Evolutionary conservation across 2,888 invertebrate species (phyloP).

Genomic region (Polydrusus tereticollis): DNA sequence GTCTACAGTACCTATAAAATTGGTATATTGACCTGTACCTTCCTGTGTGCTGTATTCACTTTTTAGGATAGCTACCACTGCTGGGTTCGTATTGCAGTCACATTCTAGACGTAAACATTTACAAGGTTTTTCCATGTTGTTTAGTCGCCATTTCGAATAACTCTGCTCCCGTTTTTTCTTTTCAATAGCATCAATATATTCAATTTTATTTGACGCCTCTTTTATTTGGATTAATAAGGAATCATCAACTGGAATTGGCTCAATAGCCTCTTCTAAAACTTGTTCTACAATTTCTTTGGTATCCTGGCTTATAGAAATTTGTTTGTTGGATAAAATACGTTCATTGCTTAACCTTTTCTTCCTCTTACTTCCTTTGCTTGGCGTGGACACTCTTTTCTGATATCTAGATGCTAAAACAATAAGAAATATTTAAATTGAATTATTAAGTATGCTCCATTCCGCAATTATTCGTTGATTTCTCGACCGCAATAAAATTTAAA

Average conservation of each 20-base stretch:
- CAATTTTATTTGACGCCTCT: conserved; percentile 34
- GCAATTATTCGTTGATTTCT: too few species aligned
- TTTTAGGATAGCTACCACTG: conserved; percentile 20
- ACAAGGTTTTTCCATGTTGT: conserved; percentile 38
- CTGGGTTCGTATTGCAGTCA: conserved; percentile 50
- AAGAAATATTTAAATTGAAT: too few species aligned
- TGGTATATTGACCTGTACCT: background rate
- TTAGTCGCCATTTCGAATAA: conserved; percentile 52
- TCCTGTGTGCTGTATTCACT: background rate
- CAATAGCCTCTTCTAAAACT: background rate
- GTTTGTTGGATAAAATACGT: background rate
- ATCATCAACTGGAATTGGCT: background rate
- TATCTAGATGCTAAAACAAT: too few species aligned
- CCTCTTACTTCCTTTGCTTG: too few species aligned
- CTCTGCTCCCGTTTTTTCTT: conserved; percentile 46
- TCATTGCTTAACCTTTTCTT: background rate
- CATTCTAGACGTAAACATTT: conserved; percentile 42
- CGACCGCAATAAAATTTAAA: too few species aligned
- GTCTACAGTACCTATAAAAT: too few species aligned
- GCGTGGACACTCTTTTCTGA: too few species aligned
- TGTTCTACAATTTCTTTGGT: background rate
- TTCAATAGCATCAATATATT: conserved; percentile 49
- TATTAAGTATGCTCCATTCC: too few species aligned
- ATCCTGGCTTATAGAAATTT: background rate
- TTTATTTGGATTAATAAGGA: conserved; percentile 6